Base-by-base conservation (phyloP, 2,797 vertebrate species). In the Ptychadena robeensis region DNA sequence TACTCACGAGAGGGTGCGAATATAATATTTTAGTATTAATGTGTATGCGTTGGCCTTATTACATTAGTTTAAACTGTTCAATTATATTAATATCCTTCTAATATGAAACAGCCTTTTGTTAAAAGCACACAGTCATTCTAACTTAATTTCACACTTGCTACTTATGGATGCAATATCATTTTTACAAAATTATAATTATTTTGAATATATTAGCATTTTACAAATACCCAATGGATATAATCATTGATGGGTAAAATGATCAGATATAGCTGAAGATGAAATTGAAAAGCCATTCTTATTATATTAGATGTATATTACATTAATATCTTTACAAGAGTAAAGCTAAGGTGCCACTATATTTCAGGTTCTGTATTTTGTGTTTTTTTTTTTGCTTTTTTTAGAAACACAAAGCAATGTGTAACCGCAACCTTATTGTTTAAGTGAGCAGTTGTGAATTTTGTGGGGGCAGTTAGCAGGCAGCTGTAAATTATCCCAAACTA, bases 1-100 rank as follows among this genome's bases (percentile, higher is more conserved):
- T 94, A 93, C 91, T 93, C 94, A 92, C 92, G 93, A 91, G 95
- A 94, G 91, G 93, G 93, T 91, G 59, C 63, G 37, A 74, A 73
- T 53, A 74, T 76, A 80, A 85, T 81, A 85, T 85, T 93, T 87
- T 89, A 89, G 90, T 90, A 93, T 92, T 93, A 92, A 92, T 94
- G 92, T 92, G 91, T 92, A 91, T 89, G 85, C 73, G 9, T 90
- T 89, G 82, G 88, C 89, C 87, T 91, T 92, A 91, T 92, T 91
- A 90, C 18, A 88, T 93, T 91, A 88, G 88, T 90, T 92, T 93
- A 93, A 92, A 91, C 89, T 83, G 86, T 90, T 91, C 76, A 81
- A 90, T 92, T 92, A 87, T 88, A 87, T 82, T 88, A 89, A 82
- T 32, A 8, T 89, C 86, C 88, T 88, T 86, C 86, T 81, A 89